Conservation (phyloP, 2,113 vertebrate species). For the Boulengeromyrus knoepffleri region DNA sequence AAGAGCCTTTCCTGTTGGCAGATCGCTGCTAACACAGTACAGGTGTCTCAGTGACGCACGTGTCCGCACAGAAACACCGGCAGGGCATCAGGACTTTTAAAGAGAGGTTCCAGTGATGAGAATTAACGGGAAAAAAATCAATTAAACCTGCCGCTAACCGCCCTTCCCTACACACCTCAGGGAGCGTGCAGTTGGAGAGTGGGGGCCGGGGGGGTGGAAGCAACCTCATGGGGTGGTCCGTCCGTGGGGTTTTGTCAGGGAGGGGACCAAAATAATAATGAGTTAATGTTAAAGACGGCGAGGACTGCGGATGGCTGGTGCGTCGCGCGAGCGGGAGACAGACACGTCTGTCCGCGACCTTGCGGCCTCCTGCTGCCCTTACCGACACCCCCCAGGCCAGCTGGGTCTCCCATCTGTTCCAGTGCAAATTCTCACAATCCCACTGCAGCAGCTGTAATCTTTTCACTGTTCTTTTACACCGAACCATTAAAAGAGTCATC, state of each 20-base stretch:
- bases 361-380: constrained; percentile 47
- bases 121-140: not conserved
- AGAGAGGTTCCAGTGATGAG: not conserved
- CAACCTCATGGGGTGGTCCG: not conserved
- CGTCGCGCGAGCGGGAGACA: not conserved
- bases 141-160: constrained; percentile 3
- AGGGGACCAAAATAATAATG: constrained; percentile 21
- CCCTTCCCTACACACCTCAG: not conserved
- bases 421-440: constrained; percentile 64
- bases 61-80: not conserved
- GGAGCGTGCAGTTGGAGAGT: not conserved
- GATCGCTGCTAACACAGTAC: not conserved
- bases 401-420: constrained; percentile 80
- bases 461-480: constrained; percentile 71
- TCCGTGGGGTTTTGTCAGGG: constrained; percentile 3
- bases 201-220: not conserved
- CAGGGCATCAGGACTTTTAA: not conserved
- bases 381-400: constrained; percentile 72
- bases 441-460: constrained; percentile 57
- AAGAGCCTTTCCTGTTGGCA: not conserved
- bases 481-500: constrained; percentile 73
- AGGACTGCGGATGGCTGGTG: constrained; percentile 11
- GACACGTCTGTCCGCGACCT: constrained; percentile 30
- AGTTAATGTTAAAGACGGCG: not conserved
- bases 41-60: not conserved